These are phyloP conservation scores for Brenthis daphne DNA, from an alignment of 2,888 invertebrate genomes.

Conservation along the genomic window DNA sequence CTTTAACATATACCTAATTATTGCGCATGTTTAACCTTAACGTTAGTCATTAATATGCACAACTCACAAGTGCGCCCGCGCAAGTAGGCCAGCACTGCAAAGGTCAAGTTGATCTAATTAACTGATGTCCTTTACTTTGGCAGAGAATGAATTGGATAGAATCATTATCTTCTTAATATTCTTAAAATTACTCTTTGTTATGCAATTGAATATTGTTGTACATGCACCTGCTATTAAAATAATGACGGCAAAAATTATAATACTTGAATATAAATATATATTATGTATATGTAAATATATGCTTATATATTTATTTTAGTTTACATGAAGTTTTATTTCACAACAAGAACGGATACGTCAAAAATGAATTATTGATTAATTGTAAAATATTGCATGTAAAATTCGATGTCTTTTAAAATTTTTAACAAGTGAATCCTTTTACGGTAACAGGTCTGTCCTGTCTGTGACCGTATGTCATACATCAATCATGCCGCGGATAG, in stretches of 20 bases:
- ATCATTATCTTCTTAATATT: constrained; percentile 1
- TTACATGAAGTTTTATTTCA: no score
- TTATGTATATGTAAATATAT: no score
- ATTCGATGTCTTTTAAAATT: no score
- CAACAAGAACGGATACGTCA: no score
- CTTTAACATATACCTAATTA: background rate
- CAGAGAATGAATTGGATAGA: constrained; percentile 10
- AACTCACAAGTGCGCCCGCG: constrained; percentile 30
- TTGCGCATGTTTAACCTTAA: background rate
- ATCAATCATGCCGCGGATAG: constrained; percentile 47
- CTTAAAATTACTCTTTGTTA: background rate
- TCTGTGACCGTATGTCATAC: constrained; percentile 24
- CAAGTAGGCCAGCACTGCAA: constrained; percentile 24
- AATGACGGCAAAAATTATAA: no score
- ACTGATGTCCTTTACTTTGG: constrained; percentile 17
- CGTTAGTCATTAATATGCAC: constrained; percentile 23
- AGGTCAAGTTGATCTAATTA: constrained; percentile 35
- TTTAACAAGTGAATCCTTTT: background rate
- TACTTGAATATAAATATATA: no score
- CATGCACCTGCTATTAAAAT: no score
- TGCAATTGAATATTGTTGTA: no score
- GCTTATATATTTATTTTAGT: no score
- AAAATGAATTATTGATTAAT: no score
- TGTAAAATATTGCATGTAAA: no score
- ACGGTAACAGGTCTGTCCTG: background rate